Evolutionary conservation across 2,888 invertebrate species (phyloP).

Genomic region (Bibio marci): DNA sequence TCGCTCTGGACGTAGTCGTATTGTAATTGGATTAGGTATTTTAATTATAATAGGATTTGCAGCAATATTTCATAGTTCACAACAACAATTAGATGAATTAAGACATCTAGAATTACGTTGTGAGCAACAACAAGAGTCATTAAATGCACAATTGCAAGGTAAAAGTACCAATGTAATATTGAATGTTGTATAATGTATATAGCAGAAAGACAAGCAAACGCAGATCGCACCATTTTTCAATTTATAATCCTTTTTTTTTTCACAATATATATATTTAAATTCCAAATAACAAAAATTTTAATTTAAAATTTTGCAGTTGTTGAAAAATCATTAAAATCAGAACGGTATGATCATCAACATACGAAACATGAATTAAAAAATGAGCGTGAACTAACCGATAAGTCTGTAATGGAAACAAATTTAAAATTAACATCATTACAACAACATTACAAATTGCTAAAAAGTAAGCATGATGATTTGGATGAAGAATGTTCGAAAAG

Average conservation of each 20-base stretch:
- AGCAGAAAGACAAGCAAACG: background rate
- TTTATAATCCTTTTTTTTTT: slow-evolving; percentile 4
- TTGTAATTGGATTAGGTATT: slow-evolving; percentile 35
- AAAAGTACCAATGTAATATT: background rate
- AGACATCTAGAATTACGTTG: slow-evolving; percentile 34
- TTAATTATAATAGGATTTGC: slow-evolving; percentile 34
- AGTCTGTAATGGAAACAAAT: slow-evolving; percentile 31
- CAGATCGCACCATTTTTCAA: background rate
- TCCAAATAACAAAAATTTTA: too few species aligned
- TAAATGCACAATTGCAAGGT: slow-evolving; percentile 41
- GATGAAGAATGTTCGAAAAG: slow-evolving; percentile 31
- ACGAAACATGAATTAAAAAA: slow-evolving; percentile 33
- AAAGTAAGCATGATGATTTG: slow-evolving; percentile 35
- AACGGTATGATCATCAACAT: slow-evolving; percentile 36
- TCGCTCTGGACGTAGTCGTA: slow-evolving; percentile 38
- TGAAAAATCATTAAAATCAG: slow-evolving; percentile 37
- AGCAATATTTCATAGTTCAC: slow-evolving; percentile 39
- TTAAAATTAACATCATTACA: slow-evolving; percentile 35
- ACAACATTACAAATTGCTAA: slow-evolving; percentile 34
- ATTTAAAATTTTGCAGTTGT: slow-evolving; percentile 31
- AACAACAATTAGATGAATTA: slow-evolving; percentile 36
- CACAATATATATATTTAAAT: too few species aligned
- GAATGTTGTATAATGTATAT: background rate
- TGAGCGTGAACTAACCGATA: slow-evolving; percentile 31
- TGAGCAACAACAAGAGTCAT: slow-evolving; percentile 38